These are phyloP conservation scores for Drosophila koepferae DNA, from an alignment of 2,888 invertebrate genomes.

Conservation along the genomic window DNA sequence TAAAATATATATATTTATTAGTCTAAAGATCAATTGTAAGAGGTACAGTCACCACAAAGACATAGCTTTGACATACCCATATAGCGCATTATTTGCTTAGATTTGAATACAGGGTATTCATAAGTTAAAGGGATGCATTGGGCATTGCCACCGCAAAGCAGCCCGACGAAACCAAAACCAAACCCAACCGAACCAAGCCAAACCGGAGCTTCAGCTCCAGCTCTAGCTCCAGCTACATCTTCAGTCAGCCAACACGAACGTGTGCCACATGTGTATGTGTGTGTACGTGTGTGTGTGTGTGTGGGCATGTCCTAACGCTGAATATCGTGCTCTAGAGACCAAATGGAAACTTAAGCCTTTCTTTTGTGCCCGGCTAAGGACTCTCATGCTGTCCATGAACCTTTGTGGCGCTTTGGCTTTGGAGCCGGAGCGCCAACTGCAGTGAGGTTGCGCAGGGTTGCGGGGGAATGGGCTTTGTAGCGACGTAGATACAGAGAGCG, in stretches of 20 bases:
- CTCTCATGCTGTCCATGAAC: slow-evolving; percentile 81
- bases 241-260: slow-evolving; percentile 10
- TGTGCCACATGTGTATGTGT: slow-evolving; percentile 16
- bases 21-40: not conserved
- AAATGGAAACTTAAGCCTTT: slow-evolving; percentile 84
- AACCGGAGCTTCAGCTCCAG: slow-evolving; percentile 26
- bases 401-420: slow-evolving; percentile 72
- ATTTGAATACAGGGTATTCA: slow-evolving; percentile 35
- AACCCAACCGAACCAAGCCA: slow-evolving; percentile 39
- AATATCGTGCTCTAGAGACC: slow-evolving; percentile 83
- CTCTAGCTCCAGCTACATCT: slow-evolving; percentile 22
- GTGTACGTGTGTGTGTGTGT: slow-evolving; percentile 3
- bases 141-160: slow-evolving; percentile 52
- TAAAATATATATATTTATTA: not conserved
- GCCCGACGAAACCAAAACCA: slow-evolving; percentile 29
- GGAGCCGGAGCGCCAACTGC: slow-evolving; percentile 19
- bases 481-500: slow-evolving; percentile 27
- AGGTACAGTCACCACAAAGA: not conserved
- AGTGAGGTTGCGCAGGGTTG: not conserved
- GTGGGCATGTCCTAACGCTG: slow-evolving; percentile 39
- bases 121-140: slow-evolving; percentile 35
- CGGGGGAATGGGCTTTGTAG: slow-evolving; percentile 3
- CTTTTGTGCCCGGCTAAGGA: slow-evolving; percentile 80
- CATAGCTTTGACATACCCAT: not conserved
- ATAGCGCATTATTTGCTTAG: not conserved